Conservation (phyloP, 2,113 vertebrate species). For the Mirounga angustirostris region DNA sequence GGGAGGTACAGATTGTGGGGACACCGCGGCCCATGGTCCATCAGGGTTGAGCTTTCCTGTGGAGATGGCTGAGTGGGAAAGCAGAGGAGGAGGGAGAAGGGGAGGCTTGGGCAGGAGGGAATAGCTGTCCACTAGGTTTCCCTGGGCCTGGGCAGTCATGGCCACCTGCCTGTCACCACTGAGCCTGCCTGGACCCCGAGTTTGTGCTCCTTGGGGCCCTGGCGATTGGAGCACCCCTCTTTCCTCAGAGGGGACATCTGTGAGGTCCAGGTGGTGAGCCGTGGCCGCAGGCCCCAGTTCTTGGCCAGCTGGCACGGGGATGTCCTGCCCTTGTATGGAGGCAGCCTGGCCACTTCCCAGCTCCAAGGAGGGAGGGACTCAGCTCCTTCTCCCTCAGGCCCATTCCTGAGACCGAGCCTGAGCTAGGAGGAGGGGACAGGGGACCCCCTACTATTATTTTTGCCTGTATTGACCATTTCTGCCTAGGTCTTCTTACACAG, state of each 20-base stretch:
- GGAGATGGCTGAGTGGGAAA: constrained; percentile 23
- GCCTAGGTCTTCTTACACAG: constrained; percentile 61
- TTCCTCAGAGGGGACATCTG: constrained; percentile 36
- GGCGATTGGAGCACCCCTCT: background rate
- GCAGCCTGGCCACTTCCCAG: background rate
- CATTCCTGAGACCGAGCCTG: background rate
- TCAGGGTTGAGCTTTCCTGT: background rate
- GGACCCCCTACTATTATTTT: constrained; percentile 41
- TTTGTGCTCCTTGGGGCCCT: background rate
- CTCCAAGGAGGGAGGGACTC: background rate
- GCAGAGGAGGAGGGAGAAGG: background rate
- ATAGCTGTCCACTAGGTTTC: background rate
- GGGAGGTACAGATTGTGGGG: constrained; percentile 11
- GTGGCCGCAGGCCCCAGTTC: constrained; percentile 48
- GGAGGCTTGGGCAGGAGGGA: background rate
- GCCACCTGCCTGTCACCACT: background rate
- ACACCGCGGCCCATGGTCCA: background rate
- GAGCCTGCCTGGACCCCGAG: background rate
- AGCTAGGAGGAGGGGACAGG: background rate
- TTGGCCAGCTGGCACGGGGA: constrained; percentile 49
- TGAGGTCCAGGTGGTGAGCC: constrained; percentile 58
- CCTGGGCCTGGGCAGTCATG: constrained; percentile 9
- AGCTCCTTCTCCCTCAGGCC: background rate
- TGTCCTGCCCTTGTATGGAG: constrained; percentile 1
- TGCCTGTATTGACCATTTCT: constrained; percentile 67